Evolutionary conservation across 2,113 vertebrate species (phyloP).

Genomic region (Syngnathoides biaculeatus): DNA sequence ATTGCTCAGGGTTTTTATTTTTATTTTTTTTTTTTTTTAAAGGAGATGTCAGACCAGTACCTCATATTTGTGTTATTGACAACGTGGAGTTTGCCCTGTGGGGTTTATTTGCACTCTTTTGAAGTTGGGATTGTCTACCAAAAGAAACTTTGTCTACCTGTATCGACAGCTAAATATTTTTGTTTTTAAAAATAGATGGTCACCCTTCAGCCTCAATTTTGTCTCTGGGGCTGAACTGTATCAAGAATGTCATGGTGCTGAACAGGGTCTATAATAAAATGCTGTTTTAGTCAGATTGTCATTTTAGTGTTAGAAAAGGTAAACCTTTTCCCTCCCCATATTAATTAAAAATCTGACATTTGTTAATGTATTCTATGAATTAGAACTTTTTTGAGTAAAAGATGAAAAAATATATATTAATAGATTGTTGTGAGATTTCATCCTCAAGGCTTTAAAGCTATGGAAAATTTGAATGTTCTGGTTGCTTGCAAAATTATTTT

Average conservation of each 20-base stretch:
- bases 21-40: not conserved
- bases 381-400: too few relatives aligned
- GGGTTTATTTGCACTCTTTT: constrained; percentile 60
- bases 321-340: too few relatives aligned
- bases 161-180: constrained; percentile 34
- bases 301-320: not conserved
- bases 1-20: not conserved
- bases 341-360: too few relatives aligned
- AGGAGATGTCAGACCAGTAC: not conserved
- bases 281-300: not conserved
- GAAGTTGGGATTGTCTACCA: constrained; percentile 12
- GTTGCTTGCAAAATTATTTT: too few relatives aligned
- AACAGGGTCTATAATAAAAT: constrained; percentile 50
- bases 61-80: constrained; percentile 20
- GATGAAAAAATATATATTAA: too few relatives aligned
- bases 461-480: too few relatives aligned
- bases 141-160: constrained; percentile 21
- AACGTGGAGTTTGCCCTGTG: constrained; percentile 40
- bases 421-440: too few relatives aligned
- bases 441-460: too few relatives aligned
- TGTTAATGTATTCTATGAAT: not conserved
- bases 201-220: not conserved
- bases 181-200: constrained; percentile 1
- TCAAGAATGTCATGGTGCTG: constrained; percentile 16
- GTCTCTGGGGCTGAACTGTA: not conserved